Base-by-base conservation (phyloP, 2,888 invertebrate genomes). In the Cephus sareptanus region DNA sequence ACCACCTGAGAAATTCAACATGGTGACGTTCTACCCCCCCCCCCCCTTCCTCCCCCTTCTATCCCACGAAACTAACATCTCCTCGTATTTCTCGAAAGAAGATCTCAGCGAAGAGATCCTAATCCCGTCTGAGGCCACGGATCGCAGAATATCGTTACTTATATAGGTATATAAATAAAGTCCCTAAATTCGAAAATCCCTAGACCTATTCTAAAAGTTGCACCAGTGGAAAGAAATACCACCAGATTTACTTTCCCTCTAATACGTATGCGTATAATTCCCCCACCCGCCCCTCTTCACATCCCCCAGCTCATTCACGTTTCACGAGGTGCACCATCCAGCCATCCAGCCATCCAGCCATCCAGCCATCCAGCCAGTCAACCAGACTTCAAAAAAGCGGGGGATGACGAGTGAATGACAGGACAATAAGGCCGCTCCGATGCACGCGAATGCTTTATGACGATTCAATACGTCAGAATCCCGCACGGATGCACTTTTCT, bases 371-470 rank as follows among this genome's bases (percentile, higher is more conserved):
- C 40, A 56, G 40, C 56, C 56, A 56, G 56, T 23, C 56, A 56
- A 23, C 56, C 56, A 56, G 56, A 56, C 23, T 56, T 56, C 56
- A 75, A 81, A 83, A 82, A 84, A 81, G 89, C 87, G 89, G 89
- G 89, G 90, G 89, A 90, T 90, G 91, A 91, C 87, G 91, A 91
- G 88, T 91, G 91, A 91, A 91, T 91, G 91, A 91, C 91, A 91
- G 91, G 91, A 91, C 91, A 91, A 91, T 91, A 89, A 90, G 87
- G 81, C 79, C 77, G 85, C 85, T 84, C 88, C 86, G 89, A 90
- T 91, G 91, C 90, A 90, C 88, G 88, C 91, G 87, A 89, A 85
- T 88, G 90, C 89, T 91, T 88, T 90, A 91, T 91, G 91, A 91
- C 89, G 89, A 91, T 89, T 91, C 91, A 90, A 91, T 91, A 90